Conservation (phyloP, 1,140 invertebrate species). For the Zaprionus camerounensis region DNA sequence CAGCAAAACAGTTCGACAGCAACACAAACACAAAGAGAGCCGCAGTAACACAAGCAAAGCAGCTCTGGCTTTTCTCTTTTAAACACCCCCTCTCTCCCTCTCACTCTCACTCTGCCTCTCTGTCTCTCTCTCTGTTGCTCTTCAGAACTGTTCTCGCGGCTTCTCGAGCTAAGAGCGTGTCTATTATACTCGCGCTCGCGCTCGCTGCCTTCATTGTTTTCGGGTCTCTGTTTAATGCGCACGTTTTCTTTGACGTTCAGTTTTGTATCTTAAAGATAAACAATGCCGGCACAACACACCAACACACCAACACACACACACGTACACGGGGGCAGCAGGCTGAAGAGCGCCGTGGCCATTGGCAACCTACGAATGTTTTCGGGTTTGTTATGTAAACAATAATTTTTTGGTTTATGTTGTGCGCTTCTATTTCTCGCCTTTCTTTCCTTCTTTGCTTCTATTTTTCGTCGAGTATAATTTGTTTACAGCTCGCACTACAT, state of each 20-base stretch:
- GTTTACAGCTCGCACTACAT: conserved; percentile 70
- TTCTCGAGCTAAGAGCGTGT: conserved; percentile 12
- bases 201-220: conserved; percentile 39
- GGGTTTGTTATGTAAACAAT: conserved; percentile 82
- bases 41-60: conserved; percentile 2
- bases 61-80: conserved; percentile 13
- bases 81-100: background rate
- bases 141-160: conserved; percentile 44
- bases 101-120: conserved; percentile 2
- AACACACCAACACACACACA: conserved; percentile 34
- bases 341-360: conserved; percentile 40
- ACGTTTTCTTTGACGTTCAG: conserved; percentile 74
- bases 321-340: background rate
- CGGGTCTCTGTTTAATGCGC: conserved; percentile 50
- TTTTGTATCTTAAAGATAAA: conserved; percentile 79
- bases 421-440: conserved; percentile 45
- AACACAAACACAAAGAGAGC: conserved; percentile 28
- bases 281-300: conserved; percentile 78
- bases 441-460: conserved; percentile 21
- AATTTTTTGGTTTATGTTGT: conserved; percentile 32
- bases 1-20: conserved; percentile 11
- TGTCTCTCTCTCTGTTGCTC: conserved; percentile 35
- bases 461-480: conserved; percentile 54
- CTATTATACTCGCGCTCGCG: conserved; percentile 4
- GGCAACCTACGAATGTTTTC: conserved; percentile 57